These are phyloP conservation scores for Noctua fimbriata DNA, from an alignment of 2,888 invertebrate species.

Conservation along the genomic window DNA sequence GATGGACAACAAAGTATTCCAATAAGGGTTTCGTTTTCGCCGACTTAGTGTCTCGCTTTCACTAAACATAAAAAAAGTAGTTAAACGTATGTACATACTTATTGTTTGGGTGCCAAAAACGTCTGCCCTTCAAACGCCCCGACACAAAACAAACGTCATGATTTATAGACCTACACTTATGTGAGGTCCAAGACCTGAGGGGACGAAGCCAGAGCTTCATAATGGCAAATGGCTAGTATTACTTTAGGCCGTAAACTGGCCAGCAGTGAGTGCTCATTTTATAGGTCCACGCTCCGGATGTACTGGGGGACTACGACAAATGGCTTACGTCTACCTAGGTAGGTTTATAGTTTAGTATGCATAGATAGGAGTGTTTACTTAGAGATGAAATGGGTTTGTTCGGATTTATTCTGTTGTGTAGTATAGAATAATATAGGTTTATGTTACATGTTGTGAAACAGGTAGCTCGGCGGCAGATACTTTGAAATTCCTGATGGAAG, in stretches of 20 bases:
- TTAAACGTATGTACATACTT: not conserved
- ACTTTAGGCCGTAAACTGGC: slow-evolving; percentile 42
- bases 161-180: slow-evolving; percentile 44
- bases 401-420: not conserved
- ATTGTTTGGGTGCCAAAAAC: not conserved
- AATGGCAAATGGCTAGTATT: slow-evolving; percentile 53
- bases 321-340: slow-evolving; percentile 22
- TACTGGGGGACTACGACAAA: slow-evolving; percentile 41
- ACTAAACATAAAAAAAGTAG: not conserved
- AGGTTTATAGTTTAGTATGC: slow-evolving; percentile 33
- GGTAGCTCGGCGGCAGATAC: not conserved
- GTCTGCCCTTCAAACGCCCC: slow-evolving; percentile 14
- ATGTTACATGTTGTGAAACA: not conserved
- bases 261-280: slow-evolving; percentile 52
- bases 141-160: slow-evolving; percentile 19
- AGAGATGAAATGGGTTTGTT: not conserved
- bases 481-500: no score
- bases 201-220: slow-evolving; percentile 22
- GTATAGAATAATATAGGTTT: not conserved
- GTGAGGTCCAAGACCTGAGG: slow-evolving; percentile 34
- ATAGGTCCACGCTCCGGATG: slow-evolving; percentile 48
- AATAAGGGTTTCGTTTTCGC: no score
- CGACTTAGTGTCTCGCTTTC: not conserved
- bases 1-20: no score
- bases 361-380: slow-evolving; percentile 12